phyloP scores from a whole-genome alignment of 92 coral and sea anemone species.

The Meandrina meandrites region DNA sequence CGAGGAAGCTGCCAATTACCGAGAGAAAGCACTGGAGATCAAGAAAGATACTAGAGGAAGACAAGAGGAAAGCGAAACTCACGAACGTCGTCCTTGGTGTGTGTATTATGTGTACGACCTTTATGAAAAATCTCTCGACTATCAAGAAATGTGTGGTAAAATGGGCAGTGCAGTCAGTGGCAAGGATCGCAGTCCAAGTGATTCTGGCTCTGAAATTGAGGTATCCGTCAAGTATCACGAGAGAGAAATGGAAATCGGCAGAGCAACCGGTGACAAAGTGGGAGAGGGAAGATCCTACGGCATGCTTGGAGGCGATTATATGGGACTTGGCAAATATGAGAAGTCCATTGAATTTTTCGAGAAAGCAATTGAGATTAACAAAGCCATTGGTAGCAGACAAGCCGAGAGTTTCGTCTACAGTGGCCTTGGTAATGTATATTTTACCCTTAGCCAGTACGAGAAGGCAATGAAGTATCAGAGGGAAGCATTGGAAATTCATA shows the following conservation, averaged over 20 bases:
- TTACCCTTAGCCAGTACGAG: constrained; percentile 26
- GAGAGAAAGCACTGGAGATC: neutral
- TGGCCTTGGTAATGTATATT: constrained; percentile 32
- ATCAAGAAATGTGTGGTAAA: neutral
- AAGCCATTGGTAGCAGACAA: constrained; percentile 5
- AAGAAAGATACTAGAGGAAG: constrained; percentile 10
- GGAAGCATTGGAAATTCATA: constrained; percentile 18
- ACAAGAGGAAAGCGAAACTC: neutral
- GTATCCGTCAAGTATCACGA: constrained; percentile 17
- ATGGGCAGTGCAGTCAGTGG: neutral
- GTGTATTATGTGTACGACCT: constrained; percentile 33
- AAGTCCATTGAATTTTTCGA: constrained; percentile 31
- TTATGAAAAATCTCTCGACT: constrained; percentile 27
- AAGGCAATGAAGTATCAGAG: constrained; percentile 9
- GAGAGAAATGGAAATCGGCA: constrained; percentile 23
- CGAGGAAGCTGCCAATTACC: constrained; percentile 24
- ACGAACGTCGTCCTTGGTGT: constrained; percentile 4
- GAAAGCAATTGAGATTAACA: constrained; percentile 26
- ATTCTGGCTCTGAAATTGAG: neutral
- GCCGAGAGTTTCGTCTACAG: neutral
- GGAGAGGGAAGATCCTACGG: neutral
- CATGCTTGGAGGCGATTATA: constrained; percentile 6
- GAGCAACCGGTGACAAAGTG: constrained; percentile 7
- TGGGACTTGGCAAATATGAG: constrained; percentile 23
- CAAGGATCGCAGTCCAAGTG: neutral